These are phyloP conservation scores for Polydrusus pterygomalis DNA, from an alignment of 2,888 invertebrate genomes.

Conservation along the genomic window DNA sequence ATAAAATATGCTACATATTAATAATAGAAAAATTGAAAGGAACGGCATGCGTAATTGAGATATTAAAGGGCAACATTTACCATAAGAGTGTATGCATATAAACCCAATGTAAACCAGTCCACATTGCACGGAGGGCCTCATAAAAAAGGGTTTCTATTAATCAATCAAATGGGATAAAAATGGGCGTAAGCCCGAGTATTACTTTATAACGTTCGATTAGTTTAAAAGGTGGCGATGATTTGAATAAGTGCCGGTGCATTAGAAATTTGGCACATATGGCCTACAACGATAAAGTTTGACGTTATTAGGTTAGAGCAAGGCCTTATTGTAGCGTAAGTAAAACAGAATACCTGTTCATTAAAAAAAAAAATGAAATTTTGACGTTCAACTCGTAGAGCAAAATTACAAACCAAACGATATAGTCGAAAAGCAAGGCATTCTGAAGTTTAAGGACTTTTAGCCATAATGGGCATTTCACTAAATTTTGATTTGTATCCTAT, in stretches of 20 bases:
- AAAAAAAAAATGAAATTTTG: too few species aligned
- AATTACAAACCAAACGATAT: too few species aligned
- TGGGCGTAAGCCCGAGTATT: slow-evolving; percentile 43
- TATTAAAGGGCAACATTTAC: slow-evolving; percentile 41
- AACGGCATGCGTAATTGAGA: slow-evolving; percentile 43
- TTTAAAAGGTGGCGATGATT: neutral
- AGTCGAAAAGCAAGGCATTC: too few species aligned
- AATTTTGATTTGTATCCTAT: too few species aligned
- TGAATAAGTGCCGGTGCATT: slow-evolving; percentile 10
- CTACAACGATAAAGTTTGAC: too few species aligned
- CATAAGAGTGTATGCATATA: slow-evolving; percentile 25
- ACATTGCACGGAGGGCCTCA: neutral
- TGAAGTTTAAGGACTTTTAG: too few species aligned
- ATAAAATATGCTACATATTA: slow-evolving; percentile 22
- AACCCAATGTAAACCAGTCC: neutral
- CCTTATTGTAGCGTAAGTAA: too few species aligned
- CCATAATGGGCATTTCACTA: too few species aligned
- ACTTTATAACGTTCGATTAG: slow-evolving; percentile 40
- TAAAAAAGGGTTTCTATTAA: slow-evolving; percentile 35
- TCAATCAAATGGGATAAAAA: slow-evolving; percentile 46
- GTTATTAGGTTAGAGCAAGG: too few species aligned
- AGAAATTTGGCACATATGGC: too few species aligned
- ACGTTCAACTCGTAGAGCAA: too few species aligned
- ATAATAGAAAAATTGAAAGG: slow-evolving; percentile 31
- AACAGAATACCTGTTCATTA: too few species aligned